These are phyloP conservation scores for Sinocyclocheilus anophthalmus DNA, from an alignment of 2,113 vertebrate species.

Conservation along the genomic window DNA sequence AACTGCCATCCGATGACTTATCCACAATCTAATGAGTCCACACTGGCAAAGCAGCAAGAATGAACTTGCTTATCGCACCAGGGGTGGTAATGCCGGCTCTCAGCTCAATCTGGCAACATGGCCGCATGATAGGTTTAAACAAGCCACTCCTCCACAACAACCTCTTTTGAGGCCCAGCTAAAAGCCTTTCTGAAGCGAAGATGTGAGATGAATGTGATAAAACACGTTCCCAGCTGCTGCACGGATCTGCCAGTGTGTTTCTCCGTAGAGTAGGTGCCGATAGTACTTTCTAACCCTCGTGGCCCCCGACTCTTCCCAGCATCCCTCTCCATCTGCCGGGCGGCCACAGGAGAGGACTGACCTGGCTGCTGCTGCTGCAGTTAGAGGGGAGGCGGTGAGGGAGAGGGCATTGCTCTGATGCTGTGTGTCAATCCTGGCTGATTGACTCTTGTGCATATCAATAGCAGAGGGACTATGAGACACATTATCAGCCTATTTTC, in stretches of 20 bases:
- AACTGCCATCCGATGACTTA: slow-evolving; percentile 26
- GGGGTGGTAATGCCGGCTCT: slow-evolving; percentile 27
- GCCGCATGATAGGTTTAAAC: background rate
- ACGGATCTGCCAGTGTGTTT: background rate
- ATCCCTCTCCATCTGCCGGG: slow-evolving; percentile 27
- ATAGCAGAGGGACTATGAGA: background rate
- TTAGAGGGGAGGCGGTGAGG: slow-evolving; percentile 11
- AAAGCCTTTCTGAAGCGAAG: slow-evolving; percentile 31
- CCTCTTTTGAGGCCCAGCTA: background rate
- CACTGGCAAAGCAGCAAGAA: slow-evolving; percentile 36
- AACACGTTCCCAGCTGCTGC: background rate
- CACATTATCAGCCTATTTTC: background rate
- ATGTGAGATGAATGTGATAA: slow-evolving; percentile 18
- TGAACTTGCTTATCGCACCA: slow-evolving; percentile 26
- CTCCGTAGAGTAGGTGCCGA: background rate
- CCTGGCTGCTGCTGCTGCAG: slow-evolving; percentile 16
- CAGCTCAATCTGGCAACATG: slow-evolving; percentile 13
- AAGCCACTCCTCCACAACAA: slow-evolving; percentile 20
- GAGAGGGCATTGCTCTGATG: slow-evolving; percentile 24
- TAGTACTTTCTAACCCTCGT: slow-evolving; percentile 17
- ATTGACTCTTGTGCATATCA: background rate
- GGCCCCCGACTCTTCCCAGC: background rate
- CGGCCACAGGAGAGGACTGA: slow-evolving; percentile 24
- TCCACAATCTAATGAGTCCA: slow-evolving; percentile 42
- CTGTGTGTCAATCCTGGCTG: slow-evolving; percentile 7